Evolutionary conservation across 2,888 invertebrate genomes (phyloP), one percentile per base, ranked within the genome.

Genomic region (Spodoptera littoralis): DNA sequence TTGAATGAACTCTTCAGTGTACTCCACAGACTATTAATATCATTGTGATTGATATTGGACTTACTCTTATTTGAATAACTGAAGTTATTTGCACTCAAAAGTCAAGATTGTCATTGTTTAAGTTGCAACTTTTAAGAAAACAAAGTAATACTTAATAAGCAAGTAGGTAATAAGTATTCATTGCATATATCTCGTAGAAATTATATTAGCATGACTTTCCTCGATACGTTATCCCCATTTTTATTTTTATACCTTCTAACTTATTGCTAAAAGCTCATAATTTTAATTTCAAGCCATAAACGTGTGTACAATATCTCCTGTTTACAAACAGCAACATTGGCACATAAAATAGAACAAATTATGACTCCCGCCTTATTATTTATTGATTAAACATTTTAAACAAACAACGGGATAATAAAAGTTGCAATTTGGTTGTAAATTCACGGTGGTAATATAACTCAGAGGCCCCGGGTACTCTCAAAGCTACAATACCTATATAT

Each of bases 371-470:
- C 53, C 42, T 56, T 64, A 56, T 58, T 52, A 64, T 75, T 70
- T 70, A 70, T 75, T 63, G 55, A 70, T 75, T 70, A 70, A 60
- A 60, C 51, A 74, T 63, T 60, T 63, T 58, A 49, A 64, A 70
- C 41, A 36, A 57, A 69, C 54, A 51, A 66, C 41, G 11, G 56
- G 52, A 68, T 51, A 70, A 41, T 72, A 63, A 73, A 69, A 61
- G 70, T 56, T 50, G 12, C 52, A 64, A 64, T 58, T 64, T 74
- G 43, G 58, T 46, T 49, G 53, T 70, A 60, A 70, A 73, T 62
- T 74, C 53, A 46, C 63, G 22, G 8, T 30, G 57, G 50, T 48
- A 48, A 60, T 60, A 69, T 63, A 74, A 60, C 48, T 64, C 60
- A 49, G n/a, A 1, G 22, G 22, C 8, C 51, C 43, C 45, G 42